phyloP scores from a whole-genome alignment of 2,797 vertebrate species.

The Ara ararauna region DNA sequence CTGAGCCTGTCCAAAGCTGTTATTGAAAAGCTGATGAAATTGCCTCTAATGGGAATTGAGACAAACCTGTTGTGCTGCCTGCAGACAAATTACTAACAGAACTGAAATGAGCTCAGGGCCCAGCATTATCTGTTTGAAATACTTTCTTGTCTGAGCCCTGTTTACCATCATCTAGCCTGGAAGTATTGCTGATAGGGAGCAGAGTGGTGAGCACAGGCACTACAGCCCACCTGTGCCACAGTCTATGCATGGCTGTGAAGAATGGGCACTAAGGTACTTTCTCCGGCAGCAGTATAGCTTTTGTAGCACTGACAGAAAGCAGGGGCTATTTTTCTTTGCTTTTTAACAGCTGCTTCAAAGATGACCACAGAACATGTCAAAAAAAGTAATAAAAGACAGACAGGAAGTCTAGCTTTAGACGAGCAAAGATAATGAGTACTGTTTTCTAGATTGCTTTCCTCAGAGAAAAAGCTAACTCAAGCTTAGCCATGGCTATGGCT shows the following conservation, averaged over 20 bases:
- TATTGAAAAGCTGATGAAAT: neutral
- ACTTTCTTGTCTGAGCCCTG: neutral
- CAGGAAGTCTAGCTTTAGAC: neutral
- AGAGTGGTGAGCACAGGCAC: fast-evolving
- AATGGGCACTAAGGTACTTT: fast-evolving
- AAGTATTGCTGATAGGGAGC: neutral
- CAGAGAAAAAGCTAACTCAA: neutral
- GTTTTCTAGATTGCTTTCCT: neutral
- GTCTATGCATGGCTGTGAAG: fast-evolving
- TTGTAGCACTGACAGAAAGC: neutral
- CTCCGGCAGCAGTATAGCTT: fast-evolving
- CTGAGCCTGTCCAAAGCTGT: neutral
- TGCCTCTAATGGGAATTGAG: neutral
- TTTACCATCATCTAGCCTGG: neutral
- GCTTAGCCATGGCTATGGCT: neutral
- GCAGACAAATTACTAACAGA: neutral
- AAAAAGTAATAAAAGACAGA: neutral
- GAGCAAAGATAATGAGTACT: neutral
- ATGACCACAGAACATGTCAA: neutral
- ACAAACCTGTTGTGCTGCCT: neutral
- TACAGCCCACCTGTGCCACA: neutral
- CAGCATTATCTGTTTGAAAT: neutral
- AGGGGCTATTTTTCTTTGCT: neutral
- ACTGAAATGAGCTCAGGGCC: neutral
- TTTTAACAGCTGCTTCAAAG: neutral